Percentiles rank a stretch among this genome's conserved stretches.
Conservation (phyloP, 2,888 invertebrate genomes). For the Dynastes maya region DNA sequence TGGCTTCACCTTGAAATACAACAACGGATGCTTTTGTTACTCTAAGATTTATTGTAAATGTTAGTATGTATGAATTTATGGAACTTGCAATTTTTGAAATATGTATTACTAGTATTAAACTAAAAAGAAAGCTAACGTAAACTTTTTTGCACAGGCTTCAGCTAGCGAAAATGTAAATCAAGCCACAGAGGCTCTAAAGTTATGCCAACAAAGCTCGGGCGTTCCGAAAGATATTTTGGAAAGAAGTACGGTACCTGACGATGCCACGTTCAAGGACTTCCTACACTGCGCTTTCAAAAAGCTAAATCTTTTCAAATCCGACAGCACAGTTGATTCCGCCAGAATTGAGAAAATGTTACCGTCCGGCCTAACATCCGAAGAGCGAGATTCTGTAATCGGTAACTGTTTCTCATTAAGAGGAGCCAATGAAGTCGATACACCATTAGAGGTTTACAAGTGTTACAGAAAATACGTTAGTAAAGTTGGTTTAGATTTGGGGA, state of each 20-base stretch:
- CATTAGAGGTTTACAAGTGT: conserved; percentile 71
- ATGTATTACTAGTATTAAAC: too few relatives aligned
- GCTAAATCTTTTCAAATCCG: conserved; percentile 69
- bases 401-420: conserved; percentile 54
- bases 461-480: conserved; percentile 67
- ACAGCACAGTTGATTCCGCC: conserved; percentile 61
- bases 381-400: conserved; percentile 28
- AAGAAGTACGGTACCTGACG: conserved; percentile 69
- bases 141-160: conserved; percentile 49
- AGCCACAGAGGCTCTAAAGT: conserved; percentile 55
- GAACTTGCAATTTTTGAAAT: too few relatives aligned
- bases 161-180: conserved; percentile 59
- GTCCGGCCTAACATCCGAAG: conserved; percentile 24
- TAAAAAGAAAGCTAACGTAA: too few relatives aligned
- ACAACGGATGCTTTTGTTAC: too few relatives aligned
- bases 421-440: conserved; percentile 66
- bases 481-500: background rate
- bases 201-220: conserved; percentile 63
- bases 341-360: conserved; percentile 69
- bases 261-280: conserved; percentile 70
- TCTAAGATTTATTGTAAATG: too few relatives aligned
- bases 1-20: too few relatives aligned
- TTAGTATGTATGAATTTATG: too few relatives aligned
- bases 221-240: conserved; percentile 61
- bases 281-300: conserved; percentile 71